A percentile compares a stretch with the other conserved stretches of the same genome.
Evolutionary conservation across 1,140 invertebrate species (phyloP).

Genomic region (Tetramorium alpestre): DNA sequence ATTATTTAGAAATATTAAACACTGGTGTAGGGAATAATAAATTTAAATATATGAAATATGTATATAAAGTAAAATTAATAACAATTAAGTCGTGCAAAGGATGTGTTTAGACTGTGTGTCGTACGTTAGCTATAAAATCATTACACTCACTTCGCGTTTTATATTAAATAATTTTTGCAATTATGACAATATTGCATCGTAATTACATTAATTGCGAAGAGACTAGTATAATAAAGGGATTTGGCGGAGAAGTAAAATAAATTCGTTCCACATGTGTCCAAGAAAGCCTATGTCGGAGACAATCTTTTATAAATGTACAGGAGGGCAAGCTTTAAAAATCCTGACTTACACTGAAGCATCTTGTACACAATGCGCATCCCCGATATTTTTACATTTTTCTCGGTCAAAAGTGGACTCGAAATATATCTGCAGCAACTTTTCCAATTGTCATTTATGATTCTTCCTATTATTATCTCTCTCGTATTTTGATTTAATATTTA

Average conservation of each 20-base stretch:
- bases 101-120: neutral
- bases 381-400: constrained; percentile 21
- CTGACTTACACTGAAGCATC: neutral
- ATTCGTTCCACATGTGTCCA: neutral
- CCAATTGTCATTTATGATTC: neutral
- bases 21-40: neutral
- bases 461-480: constrained; percentile 76
- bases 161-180: constrained; percentile 9
- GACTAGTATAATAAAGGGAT: neutral
- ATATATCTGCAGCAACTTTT: neutral
- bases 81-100: constrained; percentile 14
- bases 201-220: constrained; percentile 5
- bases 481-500: constrained; percentile 58
- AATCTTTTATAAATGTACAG: neutral
- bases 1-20: neutral
- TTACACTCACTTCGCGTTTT: neutral
- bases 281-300: constrained; percentile 24
- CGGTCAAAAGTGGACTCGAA: neutral
- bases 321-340: neutral
- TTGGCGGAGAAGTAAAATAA: constrained; percentile 20
- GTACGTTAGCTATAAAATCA: neutral
- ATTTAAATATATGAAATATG: neutral
- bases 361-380: neutral
- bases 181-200: neutral
- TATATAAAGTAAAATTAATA: constrained; percentile 3